Conservation (phyloP, 2,797 vertebrate genomes). For the Chelmon rostratus region DNA sequence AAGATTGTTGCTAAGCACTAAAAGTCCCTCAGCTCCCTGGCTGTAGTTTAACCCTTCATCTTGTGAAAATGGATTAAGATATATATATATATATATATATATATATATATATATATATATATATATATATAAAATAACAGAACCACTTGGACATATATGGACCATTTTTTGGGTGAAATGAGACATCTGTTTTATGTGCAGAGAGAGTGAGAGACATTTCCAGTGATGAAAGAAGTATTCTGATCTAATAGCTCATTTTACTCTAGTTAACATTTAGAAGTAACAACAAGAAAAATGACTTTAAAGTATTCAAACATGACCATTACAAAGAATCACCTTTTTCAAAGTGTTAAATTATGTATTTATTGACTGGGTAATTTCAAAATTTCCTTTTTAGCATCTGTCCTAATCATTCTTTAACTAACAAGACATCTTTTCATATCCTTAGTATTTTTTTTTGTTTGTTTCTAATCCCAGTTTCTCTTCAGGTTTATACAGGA, state of each 20-base stretch:
- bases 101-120: too few species aligned
- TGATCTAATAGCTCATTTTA: neutral
- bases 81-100: too few species aligned
- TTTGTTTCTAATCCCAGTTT: neutral
- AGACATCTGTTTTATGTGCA: slow-evolving; percentile 5
- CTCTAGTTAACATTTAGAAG: neutral
- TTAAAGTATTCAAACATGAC: too few species aligned
- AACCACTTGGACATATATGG: neutral
- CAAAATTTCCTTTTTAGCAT: neutral
- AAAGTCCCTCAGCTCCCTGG: slow-evolving; percentile 10
- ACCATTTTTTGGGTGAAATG: neutral
- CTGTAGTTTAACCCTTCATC: slow-evolving; percentile 12
- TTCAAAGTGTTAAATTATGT: neutral
- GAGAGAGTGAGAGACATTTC: neutral
- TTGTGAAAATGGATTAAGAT: slow-evolving; percentile 6
- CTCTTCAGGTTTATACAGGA: neutral
- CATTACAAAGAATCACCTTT: neutral
- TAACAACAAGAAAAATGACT: neutral
- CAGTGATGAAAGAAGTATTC: neutral
- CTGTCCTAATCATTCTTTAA: neutral
- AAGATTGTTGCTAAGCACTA: slow-evolving; percentile 51
- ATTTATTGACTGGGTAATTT: neutral
- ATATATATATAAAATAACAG: too few species aligned
- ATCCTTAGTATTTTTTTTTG: too few species aligned
- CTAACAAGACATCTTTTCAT: neutral